Evolutionary conservation across 2,797 vertebrate species (phyloP), one percentile per base, ranked within the genome.

Genomic region (Lacerta bilineata): DNA sequence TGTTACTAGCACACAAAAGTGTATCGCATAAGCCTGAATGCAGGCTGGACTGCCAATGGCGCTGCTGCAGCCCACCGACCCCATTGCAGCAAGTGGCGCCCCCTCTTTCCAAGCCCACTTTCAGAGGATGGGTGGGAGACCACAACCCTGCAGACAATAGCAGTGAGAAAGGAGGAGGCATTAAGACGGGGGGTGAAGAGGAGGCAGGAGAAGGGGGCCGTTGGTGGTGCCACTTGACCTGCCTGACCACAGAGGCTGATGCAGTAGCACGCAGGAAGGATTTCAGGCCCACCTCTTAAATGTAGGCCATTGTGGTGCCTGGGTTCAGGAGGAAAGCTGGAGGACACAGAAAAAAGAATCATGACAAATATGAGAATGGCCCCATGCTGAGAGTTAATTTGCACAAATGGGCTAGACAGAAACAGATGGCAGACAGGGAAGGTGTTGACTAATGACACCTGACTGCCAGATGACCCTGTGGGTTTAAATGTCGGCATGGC

Each of bases 351-450:
- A 94, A 93, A 85, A 89, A 95, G 91, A 93, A 86, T 76, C 76
- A 80, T 59, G 91, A 86, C 84, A 85, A 64, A 87, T 64, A 78
- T 6, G 86, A 92, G 89, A 94, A 91, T 0, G 81, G 91, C 91
- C 91, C 93, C 95, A 86, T 83, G 76, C 89, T 77, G 93, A 92
- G 94, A 96, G 92, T 87, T 95, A 94, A 96, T 97, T 94, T 95
- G 94, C 94, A 95, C 93, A 93, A 93, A 94, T 88, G 83, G 92
- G 90, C 91, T 89, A 90, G 96, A 95, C 78, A 46, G 93, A 95
- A 97, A 96, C 96, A 97, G 96, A 96, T 96, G 96, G 95, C 20
- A 92, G 88, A 92, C 90, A 88, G 89, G 90, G 90, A 89, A 80
- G 83, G 91, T 0, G 1, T 80, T 95, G 93, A 97, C 93, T 95